A percentile compares a stretch with the other conserved stretches of the same genome.
These are phyloP conservation scores for Drosophila hamatofila DNA, from an alignment of 2,888 invertebrate genomes.

Conservation along the genomic window DNA sequence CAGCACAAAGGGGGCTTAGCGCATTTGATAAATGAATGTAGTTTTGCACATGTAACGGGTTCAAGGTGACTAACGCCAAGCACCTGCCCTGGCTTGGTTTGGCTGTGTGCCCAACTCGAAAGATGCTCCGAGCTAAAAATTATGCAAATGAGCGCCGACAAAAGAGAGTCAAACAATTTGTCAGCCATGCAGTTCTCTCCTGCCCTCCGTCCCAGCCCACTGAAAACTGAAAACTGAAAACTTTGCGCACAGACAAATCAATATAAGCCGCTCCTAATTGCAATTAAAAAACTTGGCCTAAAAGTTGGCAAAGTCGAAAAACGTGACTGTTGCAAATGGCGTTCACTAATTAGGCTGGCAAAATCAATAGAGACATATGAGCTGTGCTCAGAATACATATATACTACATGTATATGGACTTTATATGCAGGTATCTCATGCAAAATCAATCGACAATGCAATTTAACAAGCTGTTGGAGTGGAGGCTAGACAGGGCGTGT, in stretches of 20 bases:
- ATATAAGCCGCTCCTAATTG: conserved; percentile 54
- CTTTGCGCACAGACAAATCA: conserved; percentile 60
- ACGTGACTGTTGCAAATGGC: conserved; percentile 53
- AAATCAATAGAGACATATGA: conserved; percentile 50
- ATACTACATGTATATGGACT: not conserved
- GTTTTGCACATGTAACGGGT: conserved; percentile 41
- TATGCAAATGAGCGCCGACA: conserved; percentile 67
- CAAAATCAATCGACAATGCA: conserved; percentile 38
- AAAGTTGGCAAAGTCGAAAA: conserved; percentile 33
- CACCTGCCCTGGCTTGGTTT: conserved; percentile 47
- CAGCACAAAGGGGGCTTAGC: conserved; percentile 59
- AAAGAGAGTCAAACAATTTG: conserved; percentile 61
- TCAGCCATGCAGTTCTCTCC: conserved; percentile 41
- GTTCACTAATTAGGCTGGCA: conserved; percentile 54
- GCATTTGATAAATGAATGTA: conserved; percentile 67
- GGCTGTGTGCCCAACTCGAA: conserved; percentile 21
- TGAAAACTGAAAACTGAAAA: conserved; percentile 27
- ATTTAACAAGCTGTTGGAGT: conserved; percentile 47
- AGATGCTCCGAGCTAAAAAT: conserved; percentile 49
- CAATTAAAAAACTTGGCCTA: conserved; percentile 65
- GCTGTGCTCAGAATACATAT: not conserved
- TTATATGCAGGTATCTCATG: not conserved
- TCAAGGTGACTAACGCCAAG: conserved; percentile 65
- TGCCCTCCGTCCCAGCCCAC: too few relatives aligned
- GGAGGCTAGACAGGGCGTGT: conserved; percentile 12